These are phyloP conservation scores for Rhyacichthys aspro DNA, from an alignment of 2,797 vertebrate genomes.

Conservation along the genomic window DNA sequence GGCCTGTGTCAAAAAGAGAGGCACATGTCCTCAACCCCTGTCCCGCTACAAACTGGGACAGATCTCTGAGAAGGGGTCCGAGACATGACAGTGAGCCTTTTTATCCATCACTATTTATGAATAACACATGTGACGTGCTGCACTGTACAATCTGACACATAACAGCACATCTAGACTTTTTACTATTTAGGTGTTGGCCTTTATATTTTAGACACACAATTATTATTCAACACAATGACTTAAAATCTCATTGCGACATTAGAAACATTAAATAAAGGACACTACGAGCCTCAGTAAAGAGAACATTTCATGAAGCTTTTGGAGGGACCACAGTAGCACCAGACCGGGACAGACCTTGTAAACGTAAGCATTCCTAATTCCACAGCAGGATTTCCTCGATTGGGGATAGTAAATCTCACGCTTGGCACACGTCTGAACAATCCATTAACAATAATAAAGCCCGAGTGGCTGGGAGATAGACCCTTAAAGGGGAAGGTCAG, in stretches of 20 bases:
- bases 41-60: neutral
- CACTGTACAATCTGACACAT: conserved; percentile 4
- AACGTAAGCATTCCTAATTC: conserved; percentile 62
- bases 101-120: conserved; percentile 22
- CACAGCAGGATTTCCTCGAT: conserved; percentile 60
- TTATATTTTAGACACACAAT: neutral
- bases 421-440: conserved; percentile 66
- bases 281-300: too few species aligned
- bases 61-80: conserved; percentile 9
- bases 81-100: conserved; percentile 11
- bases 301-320: conserved; percentile 27
- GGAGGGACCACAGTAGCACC: conserved; percentile 15
- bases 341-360: conserved; percentile 52
- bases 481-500: conserved; percentile 79
- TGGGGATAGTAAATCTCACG: conserved; percentile 59
- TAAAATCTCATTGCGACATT: too few species aligned
- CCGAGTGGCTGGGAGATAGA: conserved; percentile 59
- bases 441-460: conserved; percentile 77
- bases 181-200: neutral
- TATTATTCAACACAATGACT: neutral
- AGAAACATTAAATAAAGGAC: too few species aligned
- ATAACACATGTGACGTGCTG: conserved; percentile 1
- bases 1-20: conserved; percentile 26
- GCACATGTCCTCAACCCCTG: conserved; percentile 1
- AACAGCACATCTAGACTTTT: neutral